Evolutionary conservation across 2,888 invertebrate genomes (phyloP), one percentile per base, ranked within the genome.

Genomic region (Synanthedon andrenaeformis): DNA sequence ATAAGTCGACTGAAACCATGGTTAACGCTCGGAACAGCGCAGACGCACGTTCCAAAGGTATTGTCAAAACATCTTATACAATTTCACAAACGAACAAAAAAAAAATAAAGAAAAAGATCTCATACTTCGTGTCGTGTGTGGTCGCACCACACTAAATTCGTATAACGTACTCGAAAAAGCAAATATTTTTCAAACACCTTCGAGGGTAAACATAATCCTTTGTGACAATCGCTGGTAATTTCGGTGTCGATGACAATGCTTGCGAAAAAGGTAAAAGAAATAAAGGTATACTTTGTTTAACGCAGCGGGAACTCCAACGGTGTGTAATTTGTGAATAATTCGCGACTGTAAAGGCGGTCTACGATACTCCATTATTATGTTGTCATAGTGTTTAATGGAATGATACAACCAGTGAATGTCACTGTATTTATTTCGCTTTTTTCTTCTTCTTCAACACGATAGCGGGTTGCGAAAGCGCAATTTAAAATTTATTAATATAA

Each of bases 181-280:
- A 86, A 86, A 86, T 83, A 85, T 86, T 85, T 83, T 82, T 83
- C 85, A 87, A 86, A 86, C 84, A 85, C 80, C 77, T 80, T 66
- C 67, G 64, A 71, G 65, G 64, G 73, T 69, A 74, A 76, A 79
- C 66, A 65, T 74, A 79, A 79, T 75, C 77, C 74, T 79, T 82
- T 79, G 82, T 82, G 77, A 79, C 83, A 79, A 71, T 72, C 66
- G 67, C 64, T 67, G 64, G 76, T 78, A 80, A 84, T 82, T 82
- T 83, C 59, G 76, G 79, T 82, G 73, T 80, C 79, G 78, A 75
- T 86, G 82, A 86, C 87, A 86, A 85, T 72, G 65, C 28, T 23
- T 63, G 61, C 63, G 65, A 71, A 72, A 72, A 76, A 70, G 62
- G 52, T 57, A 59, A 58, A 63, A 60, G 69, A 65, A 61, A 58